phyloP scores from a whole-genome alignment of 2,888 invertebrate genomes.

The Lottia gigantea region DNA sequence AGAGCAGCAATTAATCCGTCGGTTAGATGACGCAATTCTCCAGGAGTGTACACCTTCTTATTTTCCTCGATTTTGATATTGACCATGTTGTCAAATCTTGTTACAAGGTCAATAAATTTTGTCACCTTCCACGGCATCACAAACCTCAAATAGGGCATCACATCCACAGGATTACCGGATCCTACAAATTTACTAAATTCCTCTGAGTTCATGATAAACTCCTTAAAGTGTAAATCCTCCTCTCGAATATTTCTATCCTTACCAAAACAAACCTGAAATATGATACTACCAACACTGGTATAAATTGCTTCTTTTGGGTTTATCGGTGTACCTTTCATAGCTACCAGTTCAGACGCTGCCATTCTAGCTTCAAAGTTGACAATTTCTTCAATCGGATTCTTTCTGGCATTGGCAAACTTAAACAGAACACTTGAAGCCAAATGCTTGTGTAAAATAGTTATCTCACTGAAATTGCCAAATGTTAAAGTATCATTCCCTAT shows the following conservation, averaged over 20 bases:
- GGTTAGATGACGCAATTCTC: constrained; percentile 39
- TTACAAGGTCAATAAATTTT: constrained; percentile 24
- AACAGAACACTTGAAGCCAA: constrained; percentile 33
- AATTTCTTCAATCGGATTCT: constrained; percentile 26
- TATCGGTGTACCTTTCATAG: constrained; percentile 11
- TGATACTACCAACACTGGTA: constrained; percentile 24
- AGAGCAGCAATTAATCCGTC: constrained; percentile 39
- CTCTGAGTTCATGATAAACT: constrained; percentile 6
- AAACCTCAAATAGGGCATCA: constrained; percentile 39
- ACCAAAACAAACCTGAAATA: constrained; percentile 36
- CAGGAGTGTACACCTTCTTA: constrained; percentile 26
- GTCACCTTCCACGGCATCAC: constrained; percentile 27
- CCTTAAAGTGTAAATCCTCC: constrained; percentile 20
- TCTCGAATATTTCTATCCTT: constrained; percentile 23
- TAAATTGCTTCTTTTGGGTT: constrained; percentile 20
- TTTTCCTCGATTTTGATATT: constrained; percentile 27
- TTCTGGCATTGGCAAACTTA: constrained; percentile 26
- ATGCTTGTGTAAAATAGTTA: constrained; percentile 35
- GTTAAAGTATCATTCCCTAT: constrained; percentile 21
- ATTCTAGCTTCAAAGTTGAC: constrained; percentile 22
- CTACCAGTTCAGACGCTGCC: constrained; percentile 16
- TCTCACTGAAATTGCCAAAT: constrained; percentile 23
- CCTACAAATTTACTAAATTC: constrained; percentile 28
- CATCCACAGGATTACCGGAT: constrained; percentile 38
- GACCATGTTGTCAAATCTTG: neutral